Base-by-base conservation (phyloP, 1,140 invertebrate species). In the Lucilia cuprina region DNA sequence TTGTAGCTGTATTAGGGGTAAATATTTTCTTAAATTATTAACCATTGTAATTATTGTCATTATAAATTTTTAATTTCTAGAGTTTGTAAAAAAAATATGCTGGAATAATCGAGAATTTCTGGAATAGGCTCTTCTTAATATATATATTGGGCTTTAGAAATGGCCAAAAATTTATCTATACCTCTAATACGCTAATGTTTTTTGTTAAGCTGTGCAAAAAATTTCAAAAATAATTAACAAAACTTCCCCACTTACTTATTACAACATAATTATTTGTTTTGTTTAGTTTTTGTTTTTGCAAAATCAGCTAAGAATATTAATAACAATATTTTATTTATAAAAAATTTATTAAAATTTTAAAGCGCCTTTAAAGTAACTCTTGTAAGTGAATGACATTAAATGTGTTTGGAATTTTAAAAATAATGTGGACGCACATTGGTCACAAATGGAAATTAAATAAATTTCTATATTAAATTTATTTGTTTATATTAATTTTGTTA, bases 341-440 rank as follows among this genome's bases (percentile, higher is more conserved):
- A 55, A 55, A 30, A 30, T 30, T 30, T 2, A 60, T 60, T n/a
- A 60, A 60, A 10, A 7, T 70, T 70, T 70, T 25, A 12, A 70
- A 70, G 19, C 65, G 65, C 19, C 65, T 70, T 25, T 70, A 10
- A 70, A 25, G 19, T 12, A 21, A 10, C 19, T 1, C 21, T 8
- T 70, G 65, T 41, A 41, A 41, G 41, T 70, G 65, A 70, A n/a
- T 70, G 65, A 70, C 65, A 70, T 70, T 21, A 70, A 70, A 70
- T 25, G 65, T 70, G 65, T n/a, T 7, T 70, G 65, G 65, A 70
- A 25, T 70, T 60, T 17, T 55, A 25, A 70, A 70, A 70, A 70
- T 21, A 19, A 41, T 41, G 5, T 41, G 10, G 19, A 70, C 19
- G 7, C 60, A 65, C 49, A 49, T 9, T 2, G 49, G 50, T 0